Percentiles rank a stretch among this genome's conserved stretches.
phyloP scores from a whole-genome alignment of 2,113 vertebrate genomes.

The Tiliqua scincoides region DNA sequence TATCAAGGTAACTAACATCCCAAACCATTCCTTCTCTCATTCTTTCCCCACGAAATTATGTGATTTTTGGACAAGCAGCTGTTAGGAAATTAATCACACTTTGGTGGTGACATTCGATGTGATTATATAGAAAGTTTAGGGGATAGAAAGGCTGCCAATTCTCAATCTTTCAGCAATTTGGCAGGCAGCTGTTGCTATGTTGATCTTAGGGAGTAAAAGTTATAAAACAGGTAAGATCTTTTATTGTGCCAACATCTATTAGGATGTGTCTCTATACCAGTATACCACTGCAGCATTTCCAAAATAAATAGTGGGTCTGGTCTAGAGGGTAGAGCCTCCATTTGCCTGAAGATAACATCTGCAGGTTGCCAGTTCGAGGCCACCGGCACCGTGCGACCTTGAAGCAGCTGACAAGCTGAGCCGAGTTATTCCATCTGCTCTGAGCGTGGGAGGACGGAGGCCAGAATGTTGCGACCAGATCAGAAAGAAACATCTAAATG shows the following conservation, averaged over 20 bases:
- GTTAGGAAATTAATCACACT: constrained; percentile 53
- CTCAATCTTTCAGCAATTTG: constrained; percentile 43
- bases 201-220: constrained; percentile 26
- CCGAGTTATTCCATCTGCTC: too few species aligned
- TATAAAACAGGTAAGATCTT: constrained; percentile 49
- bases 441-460: too few species aligned
- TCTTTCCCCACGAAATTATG: constrained; percentile 62
- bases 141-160: constrained; percentile 39
- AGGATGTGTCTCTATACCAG: background rate
- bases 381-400: too few species aligned
- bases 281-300: background rate
- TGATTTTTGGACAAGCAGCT: constrained; percentile 56
- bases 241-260: background rate
- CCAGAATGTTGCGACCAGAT: too few species aligned
- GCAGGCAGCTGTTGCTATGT: background rate
- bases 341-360: too few species aligned
- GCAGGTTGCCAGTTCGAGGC: too few species aligned
- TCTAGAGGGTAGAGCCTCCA: too few species aligned
- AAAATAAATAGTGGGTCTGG: constrained; percentile 14
- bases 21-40: background rate
- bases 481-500: too few species aligned
- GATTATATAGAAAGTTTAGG: constrained; percentile 47
- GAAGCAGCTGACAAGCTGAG: too few species aligned
- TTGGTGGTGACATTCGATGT: constrained; percentile 40
- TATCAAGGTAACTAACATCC: constrained; percentile 51